A percentile compares a stretch with the other conserved stretches of the same genome.
Conservation (phyloP, 2,797 vertebrate genomes). For the Rhynchonycteris naso region DNA sequence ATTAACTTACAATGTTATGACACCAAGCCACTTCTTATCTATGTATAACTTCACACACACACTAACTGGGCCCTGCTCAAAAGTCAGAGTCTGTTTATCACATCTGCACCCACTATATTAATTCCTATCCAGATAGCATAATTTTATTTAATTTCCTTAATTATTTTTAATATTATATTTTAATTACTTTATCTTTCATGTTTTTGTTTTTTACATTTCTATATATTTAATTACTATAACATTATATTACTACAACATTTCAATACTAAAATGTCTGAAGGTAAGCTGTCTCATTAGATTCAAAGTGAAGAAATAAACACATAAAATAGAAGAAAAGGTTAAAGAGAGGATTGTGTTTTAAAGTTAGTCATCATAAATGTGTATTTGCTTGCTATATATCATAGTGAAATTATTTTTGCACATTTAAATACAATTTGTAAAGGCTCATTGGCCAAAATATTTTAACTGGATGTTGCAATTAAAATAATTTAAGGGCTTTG, state of each 20-base stretch:
- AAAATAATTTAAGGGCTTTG: slow-evolving; percentile 68
- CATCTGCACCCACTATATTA: too few relatives aligned
- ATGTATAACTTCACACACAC: too few relatives aligned
- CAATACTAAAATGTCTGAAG: background rate
- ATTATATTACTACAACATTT: background rate
- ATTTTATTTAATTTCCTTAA: too few relatives aligned
- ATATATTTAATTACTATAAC: too few relatives aligned
- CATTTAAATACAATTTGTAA: slow-evolving; percentile 67
- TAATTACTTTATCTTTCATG: too few relatives aligned
- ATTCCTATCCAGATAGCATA: too few relatives aligned
- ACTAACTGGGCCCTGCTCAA: too few relatives aligned
- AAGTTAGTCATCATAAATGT: slow-evolving; percentile 42
- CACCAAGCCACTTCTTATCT: too few relatives aligned
- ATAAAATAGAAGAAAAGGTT: slow-evolving; percentile 23
- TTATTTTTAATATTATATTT: too few relatives aligned
- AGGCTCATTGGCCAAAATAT: slow-evolving; percentile 70
- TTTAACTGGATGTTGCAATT: slow-evolving; percentile 66
- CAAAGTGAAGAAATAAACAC: background rate
- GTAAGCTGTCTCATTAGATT: background rate
- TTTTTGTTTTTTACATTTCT: too few relatives aligned
- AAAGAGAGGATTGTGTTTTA: slow-evolving; percentile 28
- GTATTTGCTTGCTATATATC: slow-evolving; percentile 28
- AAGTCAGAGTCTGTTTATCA: too few relatives aligned
- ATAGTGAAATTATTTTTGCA: slow-evolving; percentile 57
- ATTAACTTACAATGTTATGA: too few relatives aligned